Evolutionary conservation across 1,140 invertebrate genomes (phyloP).

Genomic region (Ceratina calcarata): DNA sequence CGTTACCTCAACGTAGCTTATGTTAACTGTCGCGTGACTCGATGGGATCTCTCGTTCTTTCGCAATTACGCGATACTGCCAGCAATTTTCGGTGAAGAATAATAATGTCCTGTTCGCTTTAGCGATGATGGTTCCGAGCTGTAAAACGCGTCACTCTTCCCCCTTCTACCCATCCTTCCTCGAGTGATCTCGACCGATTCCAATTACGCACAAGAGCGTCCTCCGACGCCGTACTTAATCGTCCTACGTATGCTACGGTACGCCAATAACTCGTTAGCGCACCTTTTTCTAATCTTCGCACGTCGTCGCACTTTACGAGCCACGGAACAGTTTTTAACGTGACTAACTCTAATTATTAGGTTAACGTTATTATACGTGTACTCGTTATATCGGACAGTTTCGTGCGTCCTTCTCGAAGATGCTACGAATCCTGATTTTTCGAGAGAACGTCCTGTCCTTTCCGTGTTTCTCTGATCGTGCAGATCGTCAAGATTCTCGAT

Average conservation of each 20-base stretch:
- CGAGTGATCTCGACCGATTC: constrained; percentile 50
- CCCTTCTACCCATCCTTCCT: constrained; percentile 2
- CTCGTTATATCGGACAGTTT: not conserved
- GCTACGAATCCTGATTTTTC: no score
- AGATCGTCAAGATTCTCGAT: no score
- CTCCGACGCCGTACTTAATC: constrained; percentile 43
- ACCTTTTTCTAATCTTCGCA: constrained; percentile 58
- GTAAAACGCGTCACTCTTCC: not conserved
- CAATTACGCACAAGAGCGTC: constrained; percentile 58
- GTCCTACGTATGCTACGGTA: constrained; percentile 39
- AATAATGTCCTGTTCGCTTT: not conserved
- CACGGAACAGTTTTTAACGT: constrained; percentile 37
- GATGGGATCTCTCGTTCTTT: not conserved
- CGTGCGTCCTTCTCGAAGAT: not conserved
- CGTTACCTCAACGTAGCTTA: not conserved
- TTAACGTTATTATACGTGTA: constrained; percentile 17
- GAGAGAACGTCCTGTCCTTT: no score
- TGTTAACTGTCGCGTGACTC: not conserved
- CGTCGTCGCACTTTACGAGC: constrained; percentile 41
- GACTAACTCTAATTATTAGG: constrained; percentile 30
- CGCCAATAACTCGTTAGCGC: constrained; percentile 45
- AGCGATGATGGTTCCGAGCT: not conserved
- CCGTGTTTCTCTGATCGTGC: no score
- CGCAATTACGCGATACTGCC: constrained; percentile 26
- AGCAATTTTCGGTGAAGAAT: constrained; percentile 20